These are phyloP conservation scores for Isurus oxyrinchus DNA, from an alignment of 2,113 vertebrate species.

Conservation along the genomic window DNA sequence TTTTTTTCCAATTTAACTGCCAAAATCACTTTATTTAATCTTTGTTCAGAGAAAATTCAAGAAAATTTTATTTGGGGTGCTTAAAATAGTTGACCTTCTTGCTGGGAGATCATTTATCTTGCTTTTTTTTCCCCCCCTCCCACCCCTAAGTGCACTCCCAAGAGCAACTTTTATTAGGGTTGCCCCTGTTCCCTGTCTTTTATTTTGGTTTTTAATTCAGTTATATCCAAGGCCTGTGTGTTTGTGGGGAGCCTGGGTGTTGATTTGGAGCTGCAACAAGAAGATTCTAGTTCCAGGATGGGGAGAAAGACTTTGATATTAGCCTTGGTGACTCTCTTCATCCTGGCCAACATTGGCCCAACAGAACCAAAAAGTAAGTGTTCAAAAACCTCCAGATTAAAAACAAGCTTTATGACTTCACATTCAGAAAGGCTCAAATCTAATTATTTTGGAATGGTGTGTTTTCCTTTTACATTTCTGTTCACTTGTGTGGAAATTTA, in stretches of 20 bases:
- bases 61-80: background rate
- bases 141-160: background rate
- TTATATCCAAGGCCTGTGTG: background rate
- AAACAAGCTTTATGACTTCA: background rate
- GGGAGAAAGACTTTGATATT: constrained; percentile 14
- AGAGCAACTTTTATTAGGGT: background rate
- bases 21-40: background rate
- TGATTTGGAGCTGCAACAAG: background rate
- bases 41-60: background rate
- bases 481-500: background rate
- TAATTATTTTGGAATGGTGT: background rate
- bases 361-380: constrained; percentile 29
- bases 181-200: background rate
- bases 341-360: constrained; percentile 27
- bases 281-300: constrained; percentile 27
- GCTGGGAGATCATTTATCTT: background rate
- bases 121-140: background rate
- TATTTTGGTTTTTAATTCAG: background rate
- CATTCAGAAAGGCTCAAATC: background rate
- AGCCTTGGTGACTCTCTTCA: constrained; percentile 8
- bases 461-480: background rate
- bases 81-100: background rate
- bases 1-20: background rate
- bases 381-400: background rate
- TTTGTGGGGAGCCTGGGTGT: background rate